phyloP scores from a whole-genome alignment of 2,888 invertebrate genomes.

The Metalampra italica region DNA sequence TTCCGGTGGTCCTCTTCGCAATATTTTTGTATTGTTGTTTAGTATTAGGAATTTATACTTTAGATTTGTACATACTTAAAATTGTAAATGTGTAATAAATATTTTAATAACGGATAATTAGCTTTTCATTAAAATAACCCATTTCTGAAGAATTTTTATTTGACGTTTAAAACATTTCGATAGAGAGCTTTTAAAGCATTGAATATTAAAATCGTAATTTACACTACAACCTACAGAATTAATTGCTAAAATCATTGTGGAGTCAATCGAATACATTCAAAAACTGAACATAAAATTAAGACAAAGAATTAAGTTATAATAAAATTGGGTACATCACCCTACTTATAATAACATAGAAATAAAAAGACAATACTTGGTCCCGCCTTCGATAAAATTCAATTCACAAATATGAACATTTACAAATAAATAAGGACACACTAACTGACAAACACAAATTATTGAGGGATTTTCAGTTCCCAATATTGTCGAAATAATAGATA shows the following conservation, averaged over 20 bases:
- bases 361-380: constrained; percentile 6
- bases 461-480: background rate
- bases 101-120: background rate
- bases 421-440: background rate
- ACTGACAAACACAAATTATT: background rate
- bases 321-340: constrained; percentile 4
- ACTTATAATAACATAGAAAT: constrained; percentile 1
- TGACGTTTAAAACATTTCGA: constrained; percentile 5
- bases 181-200: constrained; percentile 16
- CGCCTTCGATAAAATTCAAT: constrained; percentile 6
- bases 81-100: constrained; percentile 23
- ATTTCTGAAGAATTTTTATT: constrained; percentile 2
- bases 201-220: background rate
- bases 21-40: background rate
- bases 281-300: constrained; percentile 1
- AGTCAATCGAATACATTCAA: background rate
- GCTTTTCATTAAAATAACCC: background rate
- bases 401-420: constrained; percentile 1
- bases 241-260: background rate
- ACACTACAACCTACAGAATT: background rate
- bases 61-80: constrained; percentile 6
- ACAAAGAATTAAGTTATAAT: constrained; percentile 3
- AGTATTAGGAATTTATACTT: background rate
- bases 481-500: background rate
- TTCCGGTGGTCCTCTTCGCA: background rate